These are phyloP conservation scores for Gallinago paraguaiae DNA, from an alignment of 2,113 vertebrate genomes.

Conservation along the genomic window DNA sequence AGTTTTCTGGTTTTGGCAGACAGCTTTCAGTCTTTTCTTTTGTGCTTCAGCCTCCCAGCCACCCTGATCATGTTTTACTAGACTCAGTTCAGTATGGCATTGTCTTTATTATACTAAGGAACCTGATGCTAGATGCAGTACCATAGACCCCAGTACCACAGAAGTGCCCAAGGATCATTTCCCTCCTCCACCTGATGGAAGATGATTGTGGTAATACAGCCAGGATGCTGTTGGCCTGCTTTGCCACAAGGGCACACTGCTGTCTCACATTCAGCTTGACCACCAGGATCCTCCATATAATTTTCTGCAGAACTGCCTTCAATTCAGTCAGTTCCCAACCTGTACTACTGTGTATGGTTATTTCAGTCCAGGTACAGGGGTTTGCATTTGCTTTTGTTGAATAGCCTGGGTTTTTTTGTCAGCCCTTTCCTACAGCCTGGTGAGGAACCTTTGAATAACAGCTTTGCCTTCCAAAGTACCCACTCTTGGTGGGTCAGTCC, in stretches of 20 bases:
- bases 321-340: neutral
- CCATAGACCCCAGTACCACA: neutral
- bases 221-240: neutral
- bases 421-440: neutral
- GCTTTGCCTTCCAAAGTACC: neutral
- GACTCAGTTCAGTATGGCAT: neutral
- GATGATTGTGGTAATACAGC: neutral
- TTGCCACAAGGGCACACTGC: neutral
- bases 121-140: neutral
- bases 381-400: neutral
- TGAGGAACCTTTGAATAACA: neutral
- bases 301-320: neutral
- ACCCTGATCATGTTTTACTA: neutral
- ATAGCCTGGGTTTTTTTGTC: neutral
- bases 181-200: neutral
- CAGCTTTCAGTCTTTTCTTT: neutral
- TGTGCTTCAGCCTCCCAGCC: neutral
- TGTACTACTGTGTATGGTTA: fast-evolving
- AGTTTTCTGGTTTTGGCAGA: neutral
- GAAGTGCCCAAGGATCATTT: neutral
- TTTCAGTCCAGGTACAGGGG: neutral
- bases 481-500: no score
- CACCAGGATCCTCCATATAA: neutral
- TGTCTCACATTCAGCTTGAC: neutral
- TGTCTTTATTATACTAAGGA: neutral